Base-by-base conservation (phyloP, 2,797 vertebrate species). In the Typhlichthys subterraneus region DNA sequence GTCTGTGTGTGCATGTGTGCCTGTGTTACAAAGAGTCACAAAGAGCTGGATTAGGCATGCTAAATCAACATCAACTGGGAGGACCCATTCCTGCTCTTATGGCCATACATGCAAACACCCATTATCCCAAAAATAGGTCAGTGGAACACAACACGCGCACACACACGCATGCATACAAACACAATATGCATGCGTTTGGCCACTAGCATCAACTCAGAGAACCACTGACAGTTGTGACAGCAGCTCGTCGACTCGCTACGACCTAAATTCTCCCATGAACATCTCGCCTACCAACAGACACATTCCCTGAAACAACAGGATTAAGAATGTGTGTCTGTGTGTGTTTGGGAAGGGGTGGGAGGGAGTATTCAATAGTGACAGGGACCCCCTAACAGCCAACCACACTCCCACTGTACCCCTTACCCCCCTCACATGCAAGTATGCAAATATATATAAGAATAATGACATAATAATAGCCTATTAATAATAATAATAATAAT, bases 81-180 rank as follows among this genome's bases (percentile, higher is more conserved):
- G 70, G 83, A 82, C 84, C 81, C 77, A 75, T 79, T 84, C 74
- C 80, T 79, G 81, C 88, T 84, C 86, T 87, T 85, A 76, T 80
- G 88, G 85, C 78, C 81, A 78, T 84, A 85, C 86, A 86, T 85
- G 83, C 84, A 85, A 76, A 86, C 80, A 14, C 81, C 68, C 50
- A 80, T 79, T 70, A 72, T 65, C 72, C 68, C 70, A 81, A 85
- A 93, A 93, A 93, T 92, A 88, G 92, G 92, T 93, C 92, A 93
- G 91, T 93, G 85, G 92, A 92, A 77, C 92, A 91, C 81, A 90
- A 88, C 57, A 69, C 48, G 75, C 57, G 47, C 29, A 60, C 59
- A 77, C 69, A 69, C 76, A 67, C 67, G 72, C 64, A 73, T 82
- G 75, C 31, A 42, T 42, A 46, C 42, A 46, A 10, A 53, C 57